Evolutionary conservation across 2,888 invertebrate species (phyloP), one percentile per base, ranked within the genome.

Genomic region (Nomada lathburiana): DNA sequence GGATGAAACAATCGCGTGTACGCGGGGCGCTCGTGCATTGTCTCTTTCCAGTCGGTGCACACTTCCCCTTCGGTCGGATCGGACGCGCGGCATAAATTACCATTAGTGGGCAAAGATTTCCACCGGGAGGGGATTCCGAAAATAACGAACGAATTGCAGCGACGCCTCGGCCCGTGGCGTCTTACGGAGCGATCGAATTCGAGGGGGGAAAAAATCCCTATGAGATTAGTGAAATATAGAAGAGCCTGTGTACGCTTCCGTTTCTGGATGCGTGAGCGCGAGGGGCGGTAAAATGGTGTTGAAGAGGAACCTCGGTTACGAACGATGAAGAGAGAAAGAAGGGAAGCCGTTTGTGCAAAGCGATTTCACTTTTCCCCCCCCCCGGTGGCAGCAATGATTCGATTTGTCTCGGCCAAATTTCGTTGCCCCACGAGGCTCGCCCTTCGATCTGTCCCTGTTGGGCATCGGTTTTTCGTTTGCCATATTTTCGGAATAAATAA

Each of bases 1-100:
- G 83, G 80, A 88, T 86, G 83, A 88, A 87, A 88, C 87, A 88
- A 86, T 86, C 76, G 84, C 75, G 64, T 69, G 57, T 77, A 59
- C 70, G 42, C 50, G 80, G 84, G 84, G 68, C 80, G 81, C 74
- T n/a, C n/a, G 68, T 84, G 84, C 84, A 80, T 88, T 86, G 86
- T 85, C 72, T 67, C 74, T 69, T 75, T 82, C 68, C 86, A 71
- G 60, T 23, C 69, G 55, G 69, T 72, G 80, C 68, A 63, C 52
- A 63, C 67, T 60, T 47, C 26, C 26, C 53, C 13, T 2, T 18
- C 50, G 26, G 18, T 2, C 42, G 16, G 57, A 42, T 59, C 62
- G 47, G 44, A 5, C 18, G 10, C 18, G 47, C 11, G 23, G 13
- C n/a, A 52, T 75, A 60, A 69, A 69, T 69, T 59, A 70, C 62